Evolutionary conservation across 92 coral and sea anemone species (phyloP).

Genomic region (Muricea muricata): DNA sequence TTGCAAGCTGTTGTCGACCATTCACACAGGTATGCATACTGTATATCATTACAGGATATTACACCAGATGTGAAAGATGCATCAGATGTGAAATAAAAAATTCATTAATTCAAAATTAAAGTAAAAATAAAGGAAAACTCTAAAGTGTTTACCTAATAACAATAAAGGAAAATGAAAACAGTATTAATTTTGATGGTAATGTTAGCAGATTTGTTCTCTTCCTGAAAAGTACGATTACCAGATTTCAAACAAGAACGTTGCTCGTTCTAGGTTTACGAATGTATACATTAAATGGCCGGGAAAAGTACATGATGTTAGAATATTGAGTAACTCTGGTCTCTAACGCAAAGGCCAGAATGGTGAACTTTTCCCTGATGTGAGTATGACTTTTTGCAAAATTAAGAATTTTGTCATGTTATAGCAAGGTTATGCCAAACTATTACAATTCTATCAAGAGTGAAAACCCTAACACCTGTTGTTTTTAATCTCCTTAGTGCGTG

Average conservation of each 20-base stretch:
- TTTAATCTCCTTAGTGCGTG: not conserved
- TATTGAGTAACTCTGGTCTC: conserved; percentile 38
- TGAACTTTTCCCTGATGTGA: conserved; percentile 47
- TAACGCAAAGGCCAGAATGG: conserved; percentile 38
- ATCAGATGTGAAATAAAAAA: not conserved
- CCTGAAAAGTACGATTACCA: not conserved
- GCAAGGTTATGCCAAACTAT: not conserved
- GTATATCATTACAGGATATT: too few species aligned
- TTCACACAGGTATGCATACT: conserved; percentile 19
- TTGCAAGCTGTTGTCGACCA: too few species aligned
- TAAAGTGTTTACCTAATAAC: not conserved
- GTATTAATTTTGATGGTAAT: too few species aligned
- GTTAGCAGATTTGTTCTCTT: not conserved
- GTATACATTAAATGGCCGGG: too few species aligned
- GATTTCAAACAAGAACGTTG: not conserved
- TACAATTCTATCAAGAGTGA: not conserved
- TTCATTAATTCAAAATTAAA: not conserved
- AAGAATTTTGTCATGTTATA: not conserved
- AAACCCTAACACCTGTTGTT: not conserved
- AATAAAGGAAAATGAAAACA: not conserved
- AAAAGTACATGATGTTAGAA: conserved; percentile 46
- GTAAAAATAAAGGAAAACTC: not conserved
- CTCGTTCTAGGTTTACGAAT: conserved; percentile 7
- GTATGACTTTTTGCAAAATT: conserved; percentile 13
- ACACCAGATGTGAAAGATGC: too few species aligned